Percentiles rank a stretch among this genome's conserved stretches.
These are phyloP conservation scores for Dendroctonus ponderosae DNA, from an alignment of 1,140 invertebrate genomes.

Conservation along the genomic window DNA sequence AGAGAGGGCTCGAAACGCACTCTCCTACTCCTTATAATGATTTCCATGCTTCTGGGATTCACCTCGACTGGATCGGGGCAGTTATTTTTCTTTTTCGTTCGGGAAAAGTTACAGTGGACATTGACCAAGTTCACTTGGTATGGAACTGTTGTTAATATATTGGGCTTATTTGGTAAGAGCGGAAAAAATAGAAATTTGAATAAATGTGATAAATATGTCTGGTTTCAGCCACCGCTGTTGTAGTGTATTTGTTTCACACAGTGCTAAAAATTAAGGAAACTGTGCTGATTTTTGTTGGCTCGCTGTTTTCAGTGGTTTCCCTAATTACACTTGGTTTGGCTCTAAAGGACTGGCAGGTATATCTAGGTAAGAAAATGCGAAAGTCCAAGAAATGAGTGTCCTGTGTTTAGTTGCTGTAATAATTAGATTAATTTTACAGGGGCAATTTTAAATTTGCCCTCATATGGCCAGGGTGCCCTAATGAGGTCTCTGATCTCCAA, in stretches of 20 bases:
- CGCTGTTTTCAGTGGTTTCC: constrained; percentile 50
- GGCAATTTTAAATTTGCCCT: constrained; percentile 55
- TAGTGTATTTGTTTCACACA: constrained; percentile 56
- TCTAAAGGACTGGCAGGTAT: constrained; percentile 63
- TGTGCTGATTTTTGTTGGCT: constrained; percentile 48
- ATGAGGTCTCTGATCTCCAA: constrained; percentile 66
- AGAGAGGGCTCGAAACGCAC: constrained; percentile 59
- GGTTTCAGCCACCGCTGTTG: constrained; percentile 54
- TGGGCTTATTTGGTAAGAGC: constrained; percentile 45
- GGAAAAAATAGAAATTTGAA: neutral
- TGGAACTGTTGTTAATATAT: constrained; percentile 51
- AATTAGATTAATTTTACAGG: constrained; percentile 47
- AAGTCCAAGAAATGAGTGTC: constrained; percentile 3
- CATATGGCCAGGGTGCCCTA: constrained; percentile 59
- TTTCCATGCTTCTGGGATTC: constrained; percentile 55
- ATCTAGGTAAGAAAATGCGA: constrained; percentile 54
- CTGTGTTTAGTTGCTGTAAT: neutral
- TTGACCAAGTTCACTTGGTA: constrained; percentile 61
- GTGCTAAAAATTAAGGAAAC: constrained; percentile 51
- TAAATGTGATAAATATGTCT: neutral
- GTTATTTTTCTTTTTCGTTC: constrained; percentile 63
- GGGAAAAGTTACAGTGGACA: constrained; percentile 66
- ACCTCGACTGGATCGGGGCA: constrained; percentile 59
- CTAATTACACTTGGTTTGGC: constrained; percentile 57
- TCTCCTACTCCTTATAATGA: constrained; percentile 61